Evolutionary conservation across 2,797 vertebrate genomes (phyloP), one percentile per base, ranked within the genome.

Genomic region (Nyctalus aviator): DNA sequence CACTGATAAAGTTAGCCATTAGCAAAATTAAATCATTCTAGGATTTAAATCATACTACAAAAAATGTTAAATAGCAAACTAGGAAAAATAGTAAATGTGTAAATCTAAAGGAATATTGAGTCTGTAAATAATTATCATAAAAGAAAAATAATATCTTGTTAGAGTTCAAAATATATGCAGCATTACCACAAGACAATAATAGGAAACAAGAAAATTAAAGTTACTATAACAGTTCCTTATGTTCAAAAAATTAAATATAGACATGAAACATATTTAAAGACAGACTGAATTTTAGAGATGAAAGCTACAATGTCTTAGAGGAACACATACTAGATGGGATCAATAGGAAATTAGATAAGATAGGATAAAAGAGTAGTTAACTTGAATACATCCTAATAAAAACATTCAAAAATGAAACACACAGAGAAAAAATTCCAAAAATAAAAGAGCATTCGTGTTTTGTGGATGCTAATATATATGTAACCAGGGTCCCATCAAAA

Each of bases 21-120:
- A 46, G 81, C 11, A 89, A 93, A 91, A 66, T 71, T 64, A 76
- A 93, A 64, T 48, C 53, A 75, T 84, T 91, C 59, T 81, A 81
- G 35, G 27, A 62, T 78, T 87, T 21, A 55, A 79, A 87, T 25
- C 66, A 64, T 35, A 9, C 72, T 44, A 78, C 2, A 55, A 72
- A 66, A 90, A 44, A 48, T 7, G 5, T 71, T 23, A 86, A 79
- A 78, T 35, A 84, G 25, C 21, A 78, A 76, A 50, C 23, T 68
- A 37, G 46, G 18, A 59, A 46, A 48, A 79, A 91, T 17, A 20
- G 32, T 27, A 76, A 76, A 93, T 23, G 62, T 17, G 20, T 46
- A 79, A 69, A 87, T 48, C 18, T 53, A 86, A 90, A 30, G 23
- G n/a, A 87, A 93, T 7, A 27, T 14, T 35, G 10, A 78, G 35